phyloP scores from a whole-genome alignment of 2,888 invertebrate species.

The Rotaria sp. region DNA sequence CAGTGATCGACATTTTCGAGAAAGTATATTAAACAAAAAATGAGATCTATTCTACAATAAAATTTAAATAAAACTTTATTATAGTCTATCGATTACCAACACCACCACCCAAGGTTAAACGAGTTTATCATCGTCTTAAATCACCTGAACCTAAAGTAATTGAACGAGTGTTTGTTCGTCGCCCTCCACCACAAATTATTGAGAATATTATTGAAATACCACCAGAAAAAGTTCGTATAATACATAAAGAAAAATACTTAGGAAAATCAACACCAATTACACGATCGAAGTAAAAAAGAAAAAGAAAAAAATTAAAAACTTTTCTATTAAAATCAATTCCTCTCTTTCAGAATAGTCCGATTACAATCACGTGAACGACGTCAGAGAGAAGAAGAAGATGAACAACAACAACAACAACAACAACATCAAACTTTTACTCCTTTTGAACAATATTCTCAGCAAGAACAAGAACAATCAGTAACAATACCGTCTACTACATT shows the following conservation, averaged over 20 bases:
- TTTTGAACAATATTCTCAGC: neutral
- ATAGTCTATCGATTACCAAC: conserved; percentile 1
- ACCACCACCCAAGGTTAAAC: conserved; percentile 3
- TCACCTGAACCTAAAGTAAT: conserved; percentile 7
- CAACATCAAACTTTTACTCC: neutral
- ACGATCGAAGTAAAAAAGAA: neutral
- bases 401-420: neutral
- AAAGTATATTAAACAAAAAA: neutral
- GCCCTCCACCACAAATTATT: conserved; percentile 9
- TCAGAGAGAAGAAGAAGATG: neutral
- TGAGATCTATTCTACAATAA: neutral
- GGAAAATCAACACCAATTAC: neutral
- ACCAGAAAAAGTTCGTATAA: neutral
- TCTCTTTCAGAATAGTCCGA: neutral
- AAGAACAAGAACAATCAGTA: neutral
- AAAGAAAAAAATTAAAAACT: neutral
- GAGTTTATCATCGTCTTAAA: conserved; percentile 1
- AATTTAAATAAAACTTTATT: neutral
- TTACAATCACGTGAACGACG: neutral
- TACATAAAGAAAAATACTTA: neutral
- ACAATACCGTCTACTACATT: too few relatives aligned
- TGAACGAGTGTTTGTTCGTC: conserved; percentile 22
- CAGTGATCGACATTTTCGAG: neutral
- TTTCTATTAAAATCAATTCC: neutral
- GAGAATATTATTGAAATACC: conserved; percentile 25